Evolutionary conservation across 2,113 vertebrate species (phyloP).

Genomic region (Dascyllus trimaculatus): DNA sequence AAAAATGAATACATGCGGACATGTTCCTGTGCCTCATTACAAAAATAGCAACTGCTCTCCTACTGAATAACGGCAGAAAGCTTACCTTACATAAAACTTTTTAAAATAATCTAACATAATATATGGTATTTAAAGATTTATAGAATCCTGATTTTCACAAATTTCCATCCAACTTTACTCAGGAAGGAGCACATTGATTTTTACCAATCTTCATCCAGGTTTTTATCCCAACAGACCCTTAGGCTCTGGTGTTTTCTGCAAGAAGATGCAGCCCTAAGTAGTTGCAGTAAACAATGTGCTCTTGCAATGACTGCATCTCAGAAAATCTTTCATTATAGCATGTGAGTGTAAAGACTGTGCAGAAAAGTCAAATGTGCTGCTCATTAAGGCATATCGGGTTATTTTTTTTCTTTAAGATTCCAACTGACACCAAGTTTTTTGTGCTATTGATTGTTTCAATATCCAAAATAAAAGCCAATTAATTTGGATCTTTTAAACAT

Average conservation of each 20-base stretch:
- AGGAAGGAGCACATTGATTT: background rate
- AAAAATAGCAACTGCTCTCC: conserved; percentile 1
- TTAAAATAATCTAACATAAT: background rate
- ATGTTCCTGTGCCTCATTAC: conserved; percentile 9
- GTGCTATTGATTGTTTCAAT: background rate
- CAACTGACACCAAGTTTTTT: background rate
- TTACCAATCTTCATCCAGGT: background rate
- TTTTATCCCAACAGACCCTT: background rate
- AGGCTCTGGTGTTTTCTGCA: background rate
- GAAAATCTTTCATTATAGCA: background rate
- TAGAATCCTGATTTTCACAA: background rate
- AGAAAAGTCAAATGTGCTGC: background rate
- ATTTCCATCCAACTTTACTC: background rate
- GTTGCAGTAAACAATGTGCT: background rate
- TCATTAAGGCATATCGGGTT: background rate
- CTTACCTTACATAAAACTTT: background rate
- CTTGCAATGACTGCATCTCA: background rate
- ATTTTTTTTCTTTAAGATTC: no score
- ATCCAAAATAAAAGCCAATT: background rate
- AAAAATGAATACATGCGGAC: conserved; percentile 10
- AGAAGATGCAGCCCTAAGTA: background rate
- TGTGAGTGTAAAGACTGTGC: background rate
- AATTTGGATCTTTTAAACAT: background rate
- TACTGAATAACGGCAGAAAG: background rate
- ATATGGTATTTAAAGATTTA: background rate